These are phyloP conservation scores for Cercopithecus mona DNA, from an alignment of 2,113 vertebrate species.

Conservation along the genomic window DNA sequence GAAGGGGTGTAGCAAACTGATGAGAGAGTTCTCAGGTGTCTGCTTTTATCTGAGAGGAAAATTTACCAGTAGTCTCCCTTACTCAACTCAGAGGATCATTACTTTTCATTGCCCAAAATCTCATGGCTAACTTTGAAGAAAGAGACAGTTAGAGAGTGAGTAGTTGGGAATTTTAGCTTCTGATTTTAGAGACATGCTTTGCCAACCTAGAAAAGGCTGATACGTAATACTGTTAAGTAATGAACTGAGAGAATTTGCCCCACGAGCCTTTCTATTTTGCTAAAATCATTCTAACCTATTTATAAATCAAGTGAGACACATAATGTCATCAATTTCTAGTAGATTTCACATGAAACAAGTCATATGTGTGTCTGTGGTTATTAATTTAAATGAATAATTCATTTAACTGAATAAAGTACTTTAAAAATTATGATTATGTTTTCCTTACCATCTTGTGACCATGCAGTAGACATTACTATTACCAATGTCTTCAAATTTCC, in stretches of 20 bases:
- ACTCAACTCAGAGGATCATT: background rate
- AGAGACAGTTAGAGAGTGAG: background rate
- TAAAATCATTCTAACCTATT: background rate
- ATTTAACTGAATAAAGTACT: background rate
- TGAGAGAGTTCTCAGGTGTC: background rate
- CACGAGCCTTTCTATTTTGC: background rate
- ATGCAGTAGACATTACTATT: background rate
- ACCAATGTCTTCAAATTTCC: background rate
- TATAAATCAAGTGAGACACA: background rate
- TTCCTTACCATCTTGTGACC: background rate
- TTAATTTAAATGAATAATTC: background rate
- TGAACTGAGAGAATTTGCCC: background rate
- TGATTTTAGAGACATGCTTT: background rate
- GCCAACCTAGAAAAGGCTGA: background rate
- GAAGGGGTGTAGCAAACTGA: background rate
- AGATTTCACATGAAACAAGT: background rate
- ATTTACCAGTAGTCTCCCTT: background rate
- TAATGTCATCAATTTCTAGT: background rate
- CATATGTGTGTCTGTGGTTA: background rate
- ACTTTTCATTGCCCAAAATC: background rate
- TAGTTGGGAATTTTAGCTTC: background rate
- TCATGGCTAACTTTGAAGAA: background rate
- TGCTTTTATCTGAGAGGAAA: background rate
- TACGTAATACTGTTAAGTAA: background rate
- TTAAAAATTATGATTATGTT: background rate